These are phyloP conservation scores for Acanthosoma haemorrhoidale DNA, from an alignment of 2,888 invertebrate species.

Conservation along the genomic window DNA sequence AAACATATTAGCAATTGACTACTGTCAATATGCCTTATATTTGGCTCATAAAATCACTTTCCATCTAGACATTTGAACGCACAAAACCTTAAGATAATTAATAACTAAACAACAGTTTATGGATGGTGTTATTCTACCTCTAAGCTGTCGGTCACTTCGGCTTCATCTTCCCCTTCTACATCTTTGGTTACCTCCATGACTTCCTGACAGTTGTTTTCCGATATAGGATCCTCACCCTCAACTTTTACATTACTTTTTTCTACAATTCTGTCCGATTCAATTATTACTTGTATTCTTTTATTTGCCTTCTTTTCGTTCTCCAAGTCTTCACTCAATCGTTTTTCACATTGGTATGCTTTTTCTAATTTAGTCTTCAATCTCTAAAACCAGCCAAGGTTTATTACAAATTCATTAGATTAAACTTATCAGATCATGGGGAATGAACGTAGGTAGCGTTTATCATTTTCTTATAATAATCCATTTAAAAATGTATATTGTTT, in stretches of 20 bases:
- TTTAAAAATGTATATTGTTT: too few species aligned
- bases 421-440: too few species aligned
- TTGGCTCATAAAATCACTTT: too few species aligned
- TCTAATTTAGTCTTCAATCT: conserved; percentile 18
- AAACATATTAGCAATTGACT: too few species aligned
- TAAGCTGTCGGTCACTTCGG: too few species aligned
- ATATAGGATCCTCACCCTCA: background rate
- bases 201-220: background rate
- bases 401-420: background rate
- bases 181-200: background rate
- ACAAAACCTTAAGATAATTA: too few species aligned
- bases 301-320: conserved; percentile 11
- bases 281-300: conserved; percentile 7
- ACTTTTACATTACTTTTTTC: background rate
- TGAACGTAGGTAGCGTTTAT: too few species aligned
- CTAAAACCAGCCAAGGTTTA: background rate
- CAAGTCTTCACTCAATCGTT: conserved; percentile 7
- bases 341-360: conserved; percentile 3
- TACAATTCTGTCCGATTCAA: conserved; percentile 8
- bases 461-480: too few species aligned
- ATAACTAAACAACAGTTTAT: too few species aligned
- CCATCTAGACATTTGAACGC: too few species aligned
- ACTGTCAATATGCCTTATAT: too few species aligned
- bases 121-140: too few species aligned
- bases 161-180: background rate